These are phyloP conservation scores for Falcunculus frontatus DNA, from an alignment of 2,113 vertebrate species.

Conservation along the genomic window DNA sequence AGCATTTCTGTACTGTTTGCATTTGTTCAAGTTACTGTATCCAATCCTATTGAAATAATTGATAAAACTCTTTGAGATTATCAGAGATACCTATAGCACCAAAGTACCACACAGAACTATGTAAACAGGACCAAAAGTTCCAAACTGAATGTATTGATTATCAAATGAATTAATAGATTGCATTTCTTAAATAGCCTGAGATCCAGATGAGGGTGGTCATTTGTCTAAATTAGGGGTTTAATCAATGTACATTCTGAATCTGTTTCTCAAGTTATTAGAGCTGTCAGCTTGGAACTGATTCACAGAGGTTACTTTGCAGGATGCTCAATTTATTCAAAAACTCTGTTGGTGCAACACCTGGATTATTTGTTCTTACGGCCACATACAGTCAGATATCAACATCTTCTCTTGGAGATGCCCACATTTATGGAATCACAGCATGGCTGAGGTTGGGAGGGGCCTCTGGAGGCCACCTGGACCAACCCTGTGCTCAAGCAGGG, in stretches of 20 bases:
- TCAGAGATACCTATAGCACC: background rate
- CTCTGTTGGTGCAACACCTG: background rate
- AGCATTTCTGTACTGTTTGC: background rate
- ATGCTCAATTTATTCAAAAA: background rate
- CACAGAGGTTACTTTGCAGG: background rate
- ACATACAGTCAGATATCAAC: background rate
- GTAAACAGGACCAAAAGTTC: background rate
- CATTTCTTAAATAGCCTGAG: background rate
- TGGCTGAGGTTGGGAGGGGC: background rate
- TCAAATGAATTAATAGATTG: background rate
- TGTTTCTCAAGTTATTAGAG: background rate
- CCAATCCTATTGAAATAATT: background rate
- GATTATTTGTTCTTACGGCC: background rate
- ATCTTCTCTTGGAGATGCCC: background rate
- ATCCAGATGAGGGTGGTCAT: background rate
- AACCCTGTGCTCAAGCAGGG: background rate
- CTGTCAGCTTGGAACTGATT: background rate
- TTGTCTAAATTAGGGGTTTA: background rate
- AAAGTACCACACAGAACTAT: background rate
- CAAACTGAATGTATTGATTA: background rate
- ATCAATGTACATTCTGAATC: background rate
- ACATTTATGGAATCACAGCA: background rate
- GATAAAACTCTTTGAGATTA: background rate
- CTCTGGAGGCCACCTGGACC: background rate
- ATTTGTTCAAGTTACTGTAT: background rate